These are phyloP conservation scores for Syritta pipiens DNA, from an alignment of 2,888 invertebrate genomes.

Conservation along the genomic window DNA sequence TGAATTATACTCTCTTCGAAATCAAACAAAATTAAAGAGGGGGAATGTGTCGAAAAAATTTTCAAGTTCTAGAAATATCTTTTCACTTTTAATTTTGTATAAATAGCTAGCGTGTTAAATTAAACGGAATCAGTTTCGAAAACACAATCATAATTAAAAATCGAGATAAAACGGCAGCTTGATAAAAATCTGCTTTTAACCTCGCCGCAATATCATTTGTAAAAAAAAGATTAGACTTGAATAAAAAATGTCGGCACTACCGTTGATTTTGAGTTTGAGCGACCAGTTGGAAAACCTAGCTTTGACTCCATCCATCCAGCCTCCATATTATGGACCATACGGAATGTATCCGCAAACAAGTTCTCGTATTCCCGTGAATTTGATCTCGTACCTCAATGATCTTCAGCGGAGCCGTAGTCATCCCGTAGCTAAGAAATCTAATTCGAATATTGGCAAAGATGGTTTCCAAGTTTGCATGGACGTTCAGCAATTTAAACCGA, in stretches of 20 bases:
- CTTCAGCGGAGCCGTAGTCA: background rate
- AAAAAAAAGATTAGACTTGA: too few species aligned
- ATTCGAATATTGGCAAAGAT: conserved; percentile 80
- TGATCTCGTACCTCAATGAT: background rate
- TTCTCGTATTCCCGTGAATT: conserved; percentile 4
- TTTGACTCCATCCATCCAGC: conserved; percentile 27
- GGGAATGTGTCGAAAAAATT: too few species aligned
- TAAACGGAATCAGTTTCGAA: conserved; percentile 78
- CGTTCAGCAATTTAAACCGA: conserved; percentile 86
- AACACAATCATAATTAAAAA: background rate
- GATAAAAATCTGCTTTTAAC: too few species aligned
- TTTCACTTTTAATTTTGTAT: conserved; percentile 1
- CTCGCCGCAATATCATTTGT: too few species aligned
- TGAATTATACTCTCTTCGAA: too few species aligned
- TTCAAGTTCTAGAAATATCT: conserved; percentile 33
- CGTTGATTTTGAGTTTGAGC: conserved; percentile 29
- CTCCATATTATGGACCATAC: background rate
- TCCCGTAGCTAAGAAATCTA: background rate
- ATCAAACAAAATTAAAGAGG: too few species aligned
- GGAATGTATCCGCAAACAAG: conserved; percentile 11
- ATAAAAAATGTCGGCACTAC: conserved; percentile 34
- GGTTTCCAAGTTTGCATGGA: conserved; percentile 86
- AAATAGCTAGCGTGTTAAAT: background rate
- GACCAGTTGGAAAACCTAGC: conserved; percentile 34
- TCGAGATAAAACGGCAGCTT: background rate